phyloP scores from a whole-genome alignment of 2,888 invertebrate genomes.

The Pasiphila rectangulata region DNA sequence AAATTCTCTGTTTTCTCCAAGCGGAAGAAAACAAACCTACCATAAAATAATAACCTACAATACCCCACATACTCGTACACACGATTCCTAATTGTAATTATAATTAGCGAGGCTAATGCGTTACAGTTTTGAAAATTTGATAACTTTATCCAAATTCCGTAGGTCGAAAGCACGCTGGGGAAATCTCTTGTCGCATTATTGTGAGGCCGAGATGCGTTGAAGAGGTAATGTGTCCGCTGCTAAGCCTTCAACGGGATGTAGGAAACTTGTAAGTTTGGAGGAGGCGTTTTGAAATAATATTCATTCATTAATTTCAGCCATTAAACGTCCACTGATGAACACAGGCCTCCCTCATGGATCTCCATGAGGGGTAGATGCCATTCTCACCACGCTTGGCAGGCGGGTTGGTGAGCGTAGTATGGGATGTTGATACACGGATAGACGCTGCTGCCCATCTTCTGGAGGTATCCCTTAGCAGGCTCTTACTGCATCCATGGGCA shows the following conservation, averaged over 20 bases:
- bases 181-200: conserved; percentile 74
- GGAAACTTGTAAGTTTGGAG: conserved; percentile 29
- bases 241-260: conserved; percentile 52
- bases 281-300: conserved; percentile 7
- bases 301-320: too few species aligned
- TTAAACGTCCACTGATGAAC: too few species aligned
- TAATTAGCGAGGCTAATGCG: conserved; percentile 73
- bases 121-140: conserved; percentile 80
- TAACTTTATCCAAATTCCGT: conserved; percentile 78
- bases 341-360: too few species aligned
- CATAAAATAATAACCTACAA: conserved; percentile 17
- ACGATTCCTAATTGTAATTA: conserved; percentile 63
- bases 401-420: too few species aligned
- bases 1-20: too few species aligned
- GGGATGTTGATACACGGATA: too few species aligned
- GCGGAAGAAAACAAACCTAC: background rate
- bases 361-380: too few species aligned
- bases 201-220: conserved; percentile 60
- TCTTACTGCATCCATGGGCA: too few species aligned
- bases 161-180: conserved; percentile 74
- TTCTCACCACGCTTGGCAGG: too few species aligned
- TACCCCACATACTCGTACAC: conserved; percentile 10
- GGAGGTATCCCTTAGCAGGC: too few species aligned
- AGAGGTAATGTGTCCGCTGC: conserved; percentile 63
- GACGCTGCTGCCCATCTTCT: too few species aligned